Conservation (phyloP, 2,797 vertebrate genomes). For the Characodon lateralis region DNA sequence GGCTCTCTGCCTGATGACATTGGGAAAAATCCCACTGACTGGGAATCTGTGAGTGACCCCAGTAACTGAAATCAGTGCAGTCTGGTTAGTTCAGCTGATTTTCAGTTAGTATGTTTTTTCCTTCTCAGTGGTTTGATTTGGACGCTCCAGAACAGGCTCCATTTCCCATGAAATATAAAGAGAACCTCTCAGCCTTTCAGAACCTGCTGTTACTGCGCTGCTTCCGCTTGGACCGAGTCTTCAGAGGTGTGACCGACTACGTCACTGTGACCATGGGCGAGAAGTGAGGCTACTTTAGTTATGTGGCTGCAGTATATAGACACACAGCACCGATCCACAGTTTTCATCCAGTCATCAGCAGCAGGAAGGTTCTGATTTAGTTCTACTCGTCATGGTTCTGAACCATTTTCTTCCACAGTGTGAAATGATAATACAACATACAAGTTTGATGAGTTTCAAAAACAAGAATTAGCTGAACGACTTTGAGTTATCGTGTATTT, state of each 20-base stretch:
- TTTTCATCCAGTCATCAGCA: background rate
- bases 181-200: slow-evolving; percentile 86
- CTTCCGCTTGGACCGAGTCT: slow-evolving; percentile 93
- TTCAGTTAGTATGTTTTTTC: slow-evolving; percentile 9
- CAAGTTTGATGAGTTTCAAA: background rate
- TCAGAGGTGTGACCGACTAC: slow-evolving; percentile 90
- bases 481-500: background rate
- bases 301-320: background rate
- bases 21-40: slow-evolving; percentile 78
- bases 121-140: slow-evolving; percentile 89
- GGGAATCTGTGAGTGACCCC: slow-evolving; percentile 86
- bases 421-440: background rate
- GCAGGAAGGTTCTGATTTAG: background rate
- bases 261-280: slow-evolving; percentile 89
- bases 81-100: background rate
- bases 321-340: background rate
- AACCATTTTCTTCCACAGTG: background rate
- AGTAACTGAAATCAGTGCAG: background rate
- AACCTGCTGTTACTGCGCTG: slow-evolving; percentile 92
- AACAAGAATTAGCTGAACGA: background rate
- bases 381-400: background rate
- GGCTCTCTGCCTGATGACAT: slow-evolving; percentile 87
- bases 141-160: slow-evolving; percentile 87
- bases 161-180: slow-evolving; percentile 84
- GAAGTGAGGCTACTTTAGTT: slow-evolving; percentile 81